phyloP scores from a whole-genome alignment of 2,888 invertebrate species.

The Acanthosoma haemorrhoidale region DNA sequence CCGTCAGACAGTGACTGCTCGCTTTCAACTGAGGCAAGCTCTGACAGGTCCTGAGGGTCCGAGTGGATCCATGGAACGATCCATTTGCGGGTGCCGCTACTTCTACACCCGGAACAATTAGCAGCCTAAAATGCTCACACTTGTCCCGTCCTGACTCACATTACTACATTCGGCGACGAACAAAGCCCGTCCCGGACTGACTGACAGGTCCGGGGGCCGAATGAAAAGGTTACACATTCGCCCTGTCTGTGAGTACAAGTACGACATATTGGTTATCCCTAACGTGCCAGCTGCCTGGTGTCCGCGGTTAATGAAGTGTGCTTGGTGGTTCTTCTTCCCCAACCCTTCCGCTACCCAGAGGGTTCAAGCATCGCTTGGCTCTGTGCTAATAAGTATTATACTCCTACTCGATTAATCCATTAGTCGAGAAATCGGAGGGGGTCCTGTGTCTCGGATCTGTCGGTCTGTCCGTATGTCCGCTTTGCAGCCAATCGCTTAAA shows the following conservation, averaged over 20 bases:
- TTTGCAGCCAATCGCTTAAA: neutral
- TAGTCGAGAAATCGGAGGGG: constrained; percentile 7
- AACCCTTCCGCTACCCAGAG: constrained; percentile 1
- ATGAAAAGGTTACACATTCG: constrained; percentile 15
- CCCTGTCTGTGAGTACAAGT: too few species aligned
- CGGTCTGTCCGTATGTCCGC: neutral
- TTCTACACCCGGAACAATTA: neutral
- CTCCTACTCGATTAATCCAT: constrained; percentile 22
- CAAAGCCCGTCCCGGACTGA: neutral
- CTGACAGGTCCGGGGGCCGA: neutral
- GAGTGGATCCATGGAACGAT: neutral
- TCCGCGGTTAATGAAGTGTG: constrained; percentile 1
- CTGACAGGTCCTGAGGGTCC: neutral
- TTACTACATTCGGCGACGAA: neutral
- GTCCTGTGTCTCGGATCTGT: neutral
- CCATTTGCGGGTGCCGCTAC: neutral
- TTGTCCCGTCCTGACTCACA: constrained; percentile 15
- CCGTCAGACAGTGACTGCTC: neutral
- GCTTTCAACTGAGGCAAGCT: neutral
- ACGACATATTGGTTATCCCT: constrained; percentile 14
- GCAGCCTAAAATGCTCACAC: neutral
- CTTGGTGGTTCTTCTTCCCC: neutral
- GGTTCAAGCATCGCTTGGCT: neutral
- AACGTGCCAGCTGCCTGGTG: neutral
- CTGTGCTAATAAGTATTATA: neutral